Evolutionary conservation across 1,140 invertebrate species (phyloP), one percentile per base, ranked within the genome.

Genomic region (Patella vulgata): DNA sequence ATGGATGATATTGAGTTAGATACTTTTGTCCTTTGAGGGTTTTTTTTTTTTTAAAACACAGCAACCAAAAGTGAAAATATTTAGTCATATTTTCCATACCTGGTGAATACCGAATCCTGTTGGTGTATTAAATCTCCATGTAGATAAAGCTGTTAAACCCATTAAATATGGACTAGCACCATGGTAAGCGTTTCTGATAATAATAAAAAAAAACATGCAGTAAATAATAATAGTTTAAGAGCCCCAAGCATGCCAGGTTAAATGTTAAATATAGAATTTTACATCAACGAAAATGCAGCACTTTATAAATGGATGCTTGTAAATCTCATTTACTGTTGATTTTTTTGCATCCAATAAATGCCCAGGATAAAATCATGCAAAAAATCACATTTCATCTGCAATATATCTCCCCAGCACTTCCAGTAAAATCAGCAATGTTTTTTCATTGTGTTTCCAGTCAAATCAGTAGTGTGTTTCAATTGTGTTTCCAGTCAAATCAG

Each of bases 151-250:
- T 1, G 94, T 96, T 2, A 96, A 82, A 1, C 91, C 93, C 88
- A 93, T 91, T 0, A 93, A 87, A 43, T 90, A 89, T 12, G 91
- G 91, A 48, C 91, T 94, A 82, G 91, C 91, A 12, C 97, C 97
- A 81, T 98, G 79, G 57, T 82, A 98, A 42, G 88, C 87, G 84
- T 95, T 95, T 73, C 91, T 89, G 60, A 28, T 75, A 61, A 60
- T 57, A 30, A 48, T 57, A n/a, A n/a, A n/a, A n/a, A n/a, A n/a
- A n/a, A n/a, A n/a, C 17, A 21, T 14, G 4, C 19, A 50, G 2
- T n/a, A n/a, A 23, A 21, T 17, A n/a, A n/a, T n/a, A n/a, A n/a
- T n/a, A n/a, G n/a, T n/a, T n/a, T n/a, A n/a, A n/a, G n/a, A n/a
- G n/a, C n/a, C n/a, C n/a, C n/a, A n/a, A n/a, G n/a, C n/a, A n/a